A percentile compares a stretch with the other conserved stretches of the same genome.
Evolutionary conservation across 2,888 invertebrate species (phyloP).

Genomic region (Coelinius sp.): DNA sequence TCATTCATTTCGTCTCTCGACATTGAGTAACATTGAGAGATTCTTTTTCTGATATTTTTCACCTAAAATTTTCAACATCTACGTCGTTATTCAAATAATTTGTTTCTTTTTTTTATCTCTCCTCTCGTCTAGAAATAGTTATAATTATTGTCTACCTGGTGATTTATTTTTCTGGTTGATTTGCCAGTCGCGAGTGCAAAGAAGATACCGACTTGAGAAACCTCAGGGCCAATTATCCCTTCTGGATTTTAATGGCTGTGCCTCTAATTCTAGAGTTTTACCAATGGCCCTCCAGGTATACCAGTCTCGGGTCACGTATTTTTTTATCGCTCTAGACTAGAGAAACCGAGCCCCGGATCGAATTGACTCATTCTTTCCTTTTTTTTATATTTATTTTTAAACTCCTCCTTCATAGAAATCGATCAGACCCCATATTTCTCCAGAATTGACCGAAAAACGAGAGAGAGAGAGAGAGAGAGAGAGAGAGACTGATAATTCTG

Average conservation of each 20-base stretch:
- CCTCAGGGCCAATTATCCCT: slow-evolving; percentile 59
- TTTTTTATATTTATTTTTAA: no score
- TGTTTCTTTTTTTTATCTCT: neutral
- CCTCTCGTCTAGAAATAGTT: slow-evolving; percentile 15
- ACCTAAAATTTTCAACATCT: neutral
- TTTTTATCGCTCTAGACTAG: slow-evolving; percentile 58
- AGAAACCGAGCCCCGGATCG: slow-evolving; percentile 47
- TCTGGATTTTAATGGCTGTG: slow-evolving; percentile 62
- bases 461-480: no score
- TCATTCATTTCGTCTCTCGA: neutral
- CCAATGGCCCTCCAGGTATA: slow-evolving; percentile 48
- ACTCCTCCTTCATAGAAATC: slow-evolving; percentile 19
- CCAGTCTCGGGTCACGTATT: slow-evolving; percentile 44
- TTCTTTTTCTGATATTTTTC: neutral
- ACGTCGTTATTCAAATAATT: slow-evolving; percentile 14
- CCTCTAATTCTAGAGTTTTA: slow-evolving; percentile 63
- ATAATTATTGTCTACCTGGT: slow-evolving; percentile 24
- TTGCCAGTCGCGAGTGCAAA: slow-evolving; percentile 29
- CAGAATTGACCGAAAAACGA: neutral
- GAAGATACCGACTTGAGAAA: slow-evolving; percentile 28
- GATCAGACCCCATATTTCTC: slow-evolving; percentile 11
- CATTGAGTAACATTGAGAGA: neutral
- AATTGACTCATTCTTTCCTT: slow-evolving; percentile 20
- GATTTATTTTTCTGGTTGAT: slow-evolving; percentile 23
- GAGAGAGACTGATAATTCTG: neutral